Percentiles rank a stretch among this genome's conserved stretches.
Evolutionary conservation across 2,113 vertebrate species (phyloP).

Genomic region (Cebidichthys violaceus): DNA sequence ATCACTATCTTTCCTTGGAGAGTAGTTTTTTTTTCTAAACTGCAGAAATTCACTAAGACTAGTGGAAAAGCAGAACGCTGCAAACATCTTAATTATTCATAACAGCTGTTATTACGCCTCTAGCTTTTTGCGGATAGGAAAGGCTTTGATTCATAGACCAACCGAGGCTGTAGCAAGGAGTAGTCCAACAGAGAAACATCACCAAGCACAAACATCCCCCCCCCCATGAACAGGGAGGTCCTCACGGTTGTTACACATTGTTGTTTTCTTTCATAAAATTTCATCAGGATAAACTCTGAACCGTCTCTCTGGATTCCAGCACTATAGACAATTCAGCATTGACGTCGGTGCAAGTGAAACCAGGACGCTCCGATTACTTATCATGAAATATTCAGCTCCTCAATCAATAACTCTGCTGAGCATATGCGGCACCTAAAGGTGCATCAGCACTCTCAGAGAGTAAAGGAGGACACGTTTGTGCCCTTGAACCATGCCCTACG

Average conservation of each 20-base stretch:
- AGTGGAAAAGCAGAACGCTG: neutral
- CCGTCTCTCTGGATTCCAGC: constrained; percentile 5
- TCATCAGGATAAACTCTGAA: neutral
- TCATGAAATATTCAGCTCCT: constrained; percentile 71
- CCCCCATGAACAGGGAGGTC: neutral
- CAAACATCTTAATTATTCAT: constrained; percentile 74
- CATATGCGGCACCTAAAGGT: constrained; percentile 17
- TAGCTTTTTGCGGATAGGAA: constrained; percentile 33
- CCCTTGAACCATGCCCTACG: no score
- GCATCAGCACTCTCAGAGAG: constrained; percentile 12
- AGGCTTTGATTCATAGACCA: constrained; percentile 34
- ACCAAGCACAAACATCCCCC: neutral
- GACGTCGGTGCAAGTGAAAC: neutral
- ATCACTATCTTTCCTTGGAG: constrained; percentile 7
- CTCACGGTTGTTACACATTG: neutral
- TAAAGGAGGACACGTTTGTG: neutral
- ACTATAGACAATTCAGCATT: neutral
- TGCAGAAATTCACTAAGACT: constrained; percentile 15
- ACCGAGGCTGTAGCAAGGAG: neutral
- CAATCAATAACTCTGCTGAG: constrained; percentile 51
- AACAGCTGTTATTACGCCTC: constrained; percentile 47
- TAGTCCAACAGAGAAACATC: constrained; percentile 9
- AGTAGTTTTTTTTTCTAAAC: constrained; percentile 10
- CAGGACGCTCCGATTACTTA: constrained; percentile 36
- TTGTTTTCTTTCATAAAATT: neutral